Percentiles rank a stretch among this genome's conserved stretches.
phyloP scores from a whole-genome alignment of 2,797 vertebrate species.

The Enoplosus armatus region DNA sequence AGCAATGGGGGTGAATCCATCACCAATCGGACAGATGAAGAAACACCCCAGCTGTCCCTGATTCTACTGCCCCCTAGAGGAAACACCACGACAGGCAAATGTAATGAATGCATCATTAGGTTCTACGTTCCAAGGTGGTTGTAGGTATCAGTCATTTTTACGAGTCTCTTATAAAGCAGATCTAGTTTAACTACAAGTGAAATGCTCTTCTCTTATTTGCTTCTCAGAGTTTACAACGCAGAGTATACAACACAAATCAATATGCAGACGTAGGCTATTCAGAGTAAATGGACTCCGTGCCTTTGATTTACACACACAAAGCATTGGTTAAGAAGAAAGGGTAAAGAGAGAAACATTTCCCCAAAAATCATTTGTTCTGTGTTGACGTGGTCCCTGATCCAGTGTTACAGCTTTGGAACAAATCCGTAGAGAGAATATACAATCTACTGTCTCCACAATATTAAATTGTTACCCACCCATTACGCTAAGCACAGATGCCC shows the following conservation, averaged over 20 bases:
- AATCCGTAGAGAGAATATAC: slow-evolving; percentile 57
- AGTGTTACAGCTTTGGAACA: slow-evolving; percentile 41
- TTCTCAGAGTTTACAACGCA: slow-evolving; percentile 46
- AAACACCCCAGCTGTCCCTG: slow-evolving; percentile 56
- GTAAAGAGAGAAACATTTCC: slow-evolving; percentile 11
- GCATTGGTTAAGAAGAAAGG: neutral
- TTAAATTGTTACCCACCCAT: slow-evolving; percentile 74
- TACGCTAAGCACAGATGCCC: slow-evolving; percentile 75
- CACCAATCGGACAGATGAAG: slow-evolving; percentile 48
- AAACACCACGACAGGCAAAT: slow-evolving; percentile 43
- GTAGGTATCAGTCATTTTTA: slow-evolving; percentile 64
- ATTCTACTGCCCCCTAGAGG: slow-evolving; percentile 78
- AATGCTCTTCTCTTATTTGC: slow-evolving; percentile 43
- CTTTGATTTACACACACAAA: slow-evolving; percentile 61
- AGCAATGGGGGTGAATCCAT: slow-evolving; percentile 50
- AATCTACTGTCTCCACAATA: slow-evolving; percentile 62
- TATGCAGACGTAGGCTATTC: slow-evolving; percentile 41
- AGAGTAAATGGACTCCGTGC: slow-evolving; percentile 39
- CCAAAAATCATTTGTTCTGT: slow-evolving; percentile 17
- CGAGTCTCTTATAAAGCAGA: slow-evolving; percentile 38
- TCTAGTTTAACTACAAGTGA: slow-evolving; percentile 53
- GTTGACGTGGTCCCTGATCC: slow-evolving; percentile 13
- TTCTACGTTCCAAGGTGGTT: slow-evolving; percentile 44
- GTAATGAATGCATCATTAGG: slow-evolving; percentile 47
- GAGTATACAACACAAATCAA: slow-evolving; percentile 62